Evolutionary conservation across 2,113 vertebrate species (phyloP), one percentile per base, ranked within the genome.

Genomic region (Rhineura floridana): DNA sequence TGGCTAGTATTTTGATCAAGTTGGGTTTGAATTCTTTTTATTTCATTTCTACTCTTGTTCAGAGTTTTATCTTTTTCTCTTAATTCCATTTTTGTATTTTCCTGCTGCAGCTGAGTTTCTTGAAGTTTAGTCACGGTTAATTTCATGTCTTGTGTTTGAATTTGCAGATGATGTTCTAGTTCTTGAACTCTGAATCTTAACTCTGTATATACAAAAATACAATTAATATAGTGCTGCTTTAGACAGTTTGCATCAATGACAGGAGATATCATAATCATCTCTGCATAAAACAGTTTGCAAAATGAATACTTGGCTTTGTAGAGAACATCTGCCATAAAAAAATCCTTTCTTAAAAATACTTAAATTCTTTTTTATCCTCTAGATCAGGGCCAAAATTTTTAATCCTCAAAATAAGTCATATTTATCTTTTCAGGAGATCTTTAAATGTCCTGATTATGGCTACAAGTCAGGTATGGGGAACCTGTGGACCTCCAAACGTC

Each of bases 81-180:
- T 88, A 98, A 96, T 79, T 98, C 98, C 87, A 92, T 86, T 88
- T 96, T 97, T 33, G 96, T 84, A 93, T 97, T 97, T 72, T 97
- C 97, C 89, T 98, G 89, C 6, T 98, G 97, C 19, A 94, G 95
- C 87, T 98, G 98, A 1, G 95, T 89, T 59, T 99, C 98, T 87
- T 98, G 97, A 59, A 96, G 90, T 88, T 97, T 98, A 88, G 92
- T 96, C 33, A 95, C 78, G 50, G 97, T 95, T 76, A 67, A 94
- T 90, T 96, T 97, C 65, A 96, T 94, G 63, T 98, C 96, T 91
- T 98, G 98, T 81, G 98, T 97, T 87, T 98, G 97, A 92, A 93
- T 93, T 93, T 98, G 96, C 72, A 98, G 92, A 84, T 90, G 96
- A 72, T 96, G 95, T 90, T 98, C 97, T 88, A 98, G 89, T 83